Percentiles rank a stretch among this genome's conserved stretches.
These are phyloP conservation scores for Arion vulgaris DNA, from an alignment of 1,140 invertebrate genomes.

Conservation along the genomic window DNA sequence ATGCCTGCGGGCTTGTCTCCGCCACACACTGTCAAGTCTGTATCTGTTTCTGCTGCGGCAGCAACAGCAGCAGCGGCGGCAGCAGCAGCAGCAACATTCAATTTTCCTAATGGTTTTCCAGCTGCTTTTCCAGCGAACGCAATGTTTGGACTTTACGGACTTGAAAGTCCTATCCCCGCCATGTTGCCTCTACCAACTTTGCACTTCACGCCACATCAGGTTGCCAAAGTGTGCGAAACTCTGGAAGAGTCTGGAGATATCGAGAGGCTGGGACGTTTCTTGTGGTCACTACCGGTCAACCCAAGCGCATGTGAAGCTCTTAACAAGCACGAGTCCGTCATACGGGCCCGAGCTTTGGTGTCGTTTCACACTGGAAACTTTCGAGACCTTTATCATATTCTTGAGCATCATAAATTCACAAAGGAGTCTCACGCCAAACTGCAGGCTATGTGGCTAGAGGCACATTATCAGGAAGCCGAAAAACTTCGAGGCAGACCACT, in stretches of 20 bases:
- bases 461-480: conserved; percentile 98
- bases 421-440: conserved; percentile 97
- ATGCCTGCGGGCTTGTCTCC: not conserved
- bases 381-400: conserved; percentile 93
- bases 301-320: conserved; percentile 88
- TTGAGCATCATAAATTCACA: conserved; percentile 97
- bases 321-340: conserved; percentile 94
- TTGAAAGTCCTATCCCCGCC: conserved; percentile 34
- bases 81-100: conserved; percentile 20
- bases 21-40: not conserved
- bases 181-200: conserved; percentile 64
- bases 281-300: conserved; percentile 87
- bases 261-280: conserved; percentile 93
- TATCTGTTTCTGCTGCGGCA: conserved; percentile 19
- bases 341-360: conserved; percentile 95
- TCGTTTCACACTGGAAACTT: conserved; percentile 96
- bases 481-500: conserved; percentile 94
- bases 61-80: conserved; percentile 27
- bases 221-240: conserved; percentile 97
- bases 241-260: conserved; percentile 99
- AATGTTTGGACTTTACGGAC: conserved; percentile 49
- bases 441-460: conserved; percentile 95
- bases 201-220: conserved; percentile 83
- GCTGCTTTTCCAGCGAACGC: not conserved
- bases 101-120: not conserved